A percentile compares a stretch with the other conserved stretches of the same genome.
phyloP scores from a whole-genome alignment of 1,140 invertebrate genomes.

The Stegodyphus mimosarum region DNA sequence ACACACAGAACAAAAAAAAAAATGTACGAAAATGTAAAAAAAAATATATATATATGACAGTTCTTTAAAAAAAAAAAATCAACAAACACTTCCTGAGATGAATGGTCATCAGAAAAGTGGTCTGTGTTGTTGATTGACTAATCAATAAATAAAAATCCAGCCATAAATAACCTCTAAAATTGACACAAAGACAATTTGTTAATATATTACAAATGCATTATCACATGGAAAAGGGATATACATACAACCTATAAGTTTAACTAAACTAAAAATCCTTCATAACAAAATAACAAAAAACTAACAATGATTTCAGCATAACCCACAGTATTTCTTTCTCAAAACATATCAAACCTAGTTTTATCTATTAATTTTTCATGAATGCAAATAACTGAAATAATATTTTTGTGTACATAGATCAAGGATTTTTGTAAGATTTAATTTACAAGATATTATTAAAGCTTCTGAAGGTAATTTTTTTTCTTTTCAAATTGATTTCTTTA shows the following conservation, averaged over 20 bases:
- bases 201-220: neutral
- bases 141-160: neutral
- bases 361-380: no score
- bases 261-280: neutral
- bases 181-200: no score
- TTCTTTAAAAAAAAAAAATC: neutral
- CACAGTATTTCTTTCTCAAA: no score
- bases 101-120: conserved; percentile 7
- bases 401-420: no score
- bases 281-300: no score
- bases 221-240: neutral
- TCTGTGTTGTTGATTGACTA: neutral
- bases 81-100: conserved; percentile 38
- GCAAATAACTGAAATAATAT: no score
- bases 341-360: no score
- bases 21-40: neutral
- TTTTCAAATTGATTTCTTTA: no score
- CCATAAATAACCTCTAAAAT: neutral
- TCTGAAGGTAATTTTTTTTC: no score
- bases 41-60: neutral
- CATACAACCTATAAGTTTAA: neutral
- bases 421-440: no score
- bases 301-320: no score
- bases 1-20: neutral
- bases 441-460: no score